Evolutionary conservation across 2,888 invertebrate species (phyloP), one percentile per base, ranked within the genome.

Genomic region (Ellobium chinense): DNA sequence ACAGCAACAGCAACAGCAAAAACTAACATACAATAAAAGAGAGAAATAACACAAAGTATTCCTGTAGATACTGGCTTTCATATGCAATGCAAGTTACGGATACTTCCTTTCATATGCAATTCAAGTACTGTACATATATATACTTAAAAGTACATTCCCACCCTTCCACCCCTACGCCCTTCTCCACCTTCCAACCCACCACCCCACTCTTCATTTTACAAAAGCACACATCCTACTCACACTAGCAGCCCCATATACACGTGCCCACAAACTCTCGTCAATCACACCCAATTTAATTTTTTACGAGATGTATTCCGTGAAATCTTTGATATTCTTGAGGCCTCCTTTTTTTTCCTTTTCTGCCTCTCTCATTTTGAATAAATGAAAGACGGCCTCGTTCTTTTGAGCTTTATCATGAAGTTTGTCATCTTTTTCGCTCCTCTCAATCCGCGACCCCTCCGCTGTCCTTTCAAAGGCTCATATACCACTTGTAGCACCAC

Each of bases 231-330:
- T n/a, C 46, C 46, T 18, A 21, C n/a, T 60, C 60, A 9, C 60
- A 9, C 9, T 24, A 9, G 12, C n/a, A 14, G 7, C 60, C 60
- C 60, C 60, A 60, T 5, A n/a, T n/a, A 9, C 60, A 7, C 60
- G 12, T n/a, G n/a, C 60, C 60, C 66, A n/a, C 58, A n/a, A 58
- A 72, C 39, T 24, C 27, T 58, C 72, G 37, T 72, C 72, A 72
- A 60, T 72, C 60, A 60, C 36, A 36, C 60, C 34, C 60, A 72
- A 12, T 72, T 56, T 46, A 12, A 46, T 46, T 46, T 18, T 18
- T 46, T 12, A 46, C 46, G 7, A 18, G 46, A 7, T 18, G 46
- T 12, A 46, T 46, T 60, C 18, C 37, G n/a, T 46, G 12, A 39
- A 72, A 27, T 34, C 70, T 21, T 34, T 58, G 46, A n/a, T 27